Conservation (phyloP, 2,797 vertebrate species). For the Enteromius viviparus region DNA sequence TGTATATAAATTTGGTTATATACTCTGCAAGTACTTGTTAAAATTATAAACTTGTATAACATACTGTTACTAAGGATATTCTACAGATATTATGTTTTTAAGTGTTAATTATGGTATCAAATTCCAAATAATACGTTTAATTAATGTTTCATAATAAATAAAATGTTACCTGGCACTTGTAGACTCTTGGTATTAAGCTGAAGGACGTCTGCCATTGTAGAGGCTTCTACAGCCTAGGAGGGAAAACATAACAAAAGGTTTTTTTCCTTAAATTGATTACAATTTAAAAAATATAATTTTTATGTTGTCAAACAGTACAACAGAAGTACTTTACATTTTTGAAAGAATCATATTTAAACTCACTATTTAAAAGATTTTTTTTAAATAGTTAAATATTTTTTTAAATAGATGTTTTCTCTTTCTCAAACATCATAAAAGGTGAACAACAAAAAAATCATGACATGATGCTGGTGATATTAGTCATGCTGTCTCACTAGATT, state of each 20-base stretch:
- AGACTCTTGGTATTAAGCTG: constrained; percentile 74
- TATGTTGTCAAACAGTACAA: background rate
- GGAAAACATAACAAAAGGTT: constrained; percentile 21
- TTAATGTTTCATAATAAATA: too few species aligned
- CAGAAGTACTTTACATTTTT: background rate
- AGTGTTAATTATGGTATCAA: background rate
- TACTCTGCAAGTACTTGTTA: background rate
- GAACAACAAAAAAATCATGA: background rate
- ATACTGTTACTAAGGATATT: background rate
- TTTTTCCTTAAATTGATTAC: background rate
- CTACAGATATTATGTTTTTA: background rate
- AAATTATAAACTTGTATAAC: background rate
- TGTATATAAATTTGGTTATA: background rate
- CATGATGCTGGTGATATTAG: background rate
- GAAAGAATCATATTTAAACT: background rate
- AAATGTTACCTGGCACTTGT: constrained; percentile 68
- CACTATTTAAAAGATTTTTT: background rate
- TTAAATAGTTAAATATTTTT: too few species aligned
- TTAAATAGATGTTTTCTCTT: background rate
- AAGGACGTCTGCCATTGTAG: constrained; percentile 74
- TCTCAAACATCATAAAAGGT: background rate
- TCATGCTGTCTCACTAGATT: background rate
- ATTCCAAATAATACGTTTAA: background rate
- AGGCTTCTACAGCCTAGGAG: constrained; percentile 55
- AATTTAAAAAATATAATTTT: background rate